These are phyloP conservation scores for Cirrhinus molitorella DNA, from an alignment of 2,797 vertebrate genomes.

Conservation along the genomic window DNA sequence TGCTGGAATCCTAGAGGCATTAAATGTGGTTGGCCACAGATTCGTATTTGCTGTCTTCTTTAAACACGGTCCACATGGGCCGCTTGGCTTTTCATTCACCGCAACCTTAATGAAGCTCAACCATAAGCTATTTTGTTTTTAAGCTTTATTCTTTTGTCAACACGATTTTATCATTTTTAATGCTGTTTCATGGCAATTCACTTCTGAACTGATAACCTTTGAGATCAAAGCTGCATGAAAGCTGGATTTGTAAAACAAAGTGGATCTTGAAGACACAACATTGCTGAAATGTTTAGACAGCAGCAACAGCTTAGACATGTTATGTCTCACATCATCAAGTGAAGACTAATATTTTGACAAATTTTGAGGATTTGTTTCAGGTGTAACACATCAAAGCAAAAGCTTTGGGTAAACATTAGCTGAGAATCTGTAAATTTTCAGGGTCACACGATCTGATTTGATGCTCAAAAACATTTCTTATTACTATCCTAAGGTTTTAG, in stretches of 20 bases:
- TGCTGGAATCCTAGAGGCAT: slow-evolving; percentile 51
- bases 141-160: not conserved
- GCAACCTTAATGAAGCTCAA: slow-evolving; percentile 13
- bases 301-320: slow-evolving; percentile 15
- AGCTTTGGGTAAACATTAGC: not conserved
- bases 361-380: not conserved
- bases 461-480: not conserved
- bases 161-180: not conserved
- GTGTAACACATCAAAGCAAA: not conserved
- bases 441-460: not conserved
- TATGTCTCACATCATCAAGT: not conserved
- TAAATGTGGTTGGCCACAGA: slow-evolving; percentile 52
- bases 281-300: slow-evolving; percentile 22
- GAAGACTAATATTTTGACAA: slow-evolving; percentile 8
- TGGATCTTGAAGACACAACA: not conserved
- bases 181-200: not conserved
- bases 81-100: slow-evolving; percentile 26
- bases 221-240: slow-evolving; percentile 19
- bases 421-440: not conserved
- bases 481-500: not conserved
- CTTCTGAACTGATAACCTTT: not conserved
- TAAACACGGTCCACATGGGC: slow-evolving; percentile 45
- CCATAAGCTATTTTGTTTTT: slow-evolving; percentile 7
- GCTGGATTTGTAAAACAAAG: slow-evolving; percentile 2
- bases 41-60: slow-evolving; percentile 44